phyloP scores from a whole-genome alignment of 2,888 invertebrate species.

The Gryllus longicercus region DNA sequence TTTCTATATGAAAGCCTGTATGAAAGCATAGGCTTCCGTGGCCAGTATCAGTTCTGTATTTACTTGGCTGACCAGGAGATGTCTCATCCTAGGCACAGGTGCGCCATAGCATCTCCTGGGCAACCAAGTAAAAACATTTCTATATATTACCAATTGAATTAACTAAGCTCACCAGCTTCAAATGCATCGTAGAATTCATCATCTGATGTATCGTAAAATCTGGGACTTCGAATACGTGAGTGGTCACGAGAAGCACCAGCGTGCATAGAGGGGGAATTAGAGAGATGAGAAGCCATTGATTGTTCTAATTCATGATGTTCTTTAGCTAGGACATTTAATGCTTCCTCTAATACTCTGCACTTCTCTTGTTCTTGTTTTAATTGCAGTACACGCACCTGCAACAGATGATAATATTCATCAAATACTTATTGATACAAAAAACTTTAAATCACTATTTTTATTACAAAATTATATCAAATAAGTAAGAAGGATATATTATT shows the following conservation, averaged over 20 bases:
- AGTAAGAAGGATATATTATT: too few relatives aligned
- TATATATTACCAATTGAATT: neutral
- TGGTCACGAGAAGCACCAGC: slow-evolving; percentile 23
- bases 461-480: too few relatives aligned
- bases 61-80: too few relatives aligned
- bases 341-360: slow-evolving; percentile 63
- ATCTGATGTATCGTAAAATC: slow-evolving; percentile 46
- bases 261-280: slow-evolving; percentile 39
- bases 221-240: slow-evolving; percentile 40
- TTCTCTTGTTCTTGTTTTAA: slow-evolving; percentile 55
- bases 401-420: neutral
- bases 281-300: slow-evolving; percentile 59
- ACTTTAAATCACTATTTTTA: too few relatives aligned
- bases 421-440: too few relatives aligned
- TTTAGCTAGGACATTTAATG: slow-evolving; percentile 61
- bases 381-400: slow-evolving; percentile 47
- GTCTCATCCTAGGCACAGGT: too few relatives aligned
- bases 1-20: too few relatives aligned
- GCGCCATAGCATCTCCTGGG: too few relatives aligned
- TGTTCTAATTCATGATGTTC: slow-evolving; percentile 66
- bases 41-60: too few relatives aligned
- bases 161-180: slow-evolving; percentile 43
- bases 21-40: too few relatives aligned
- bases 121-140: neutral
- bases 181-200: slow-evolving; percentile 48